These are phyloP conservation scores for Plodia interpunctella DNA, from an alignment of 1,140 invertebrate species.

Conservation along the genomic window DNA sequence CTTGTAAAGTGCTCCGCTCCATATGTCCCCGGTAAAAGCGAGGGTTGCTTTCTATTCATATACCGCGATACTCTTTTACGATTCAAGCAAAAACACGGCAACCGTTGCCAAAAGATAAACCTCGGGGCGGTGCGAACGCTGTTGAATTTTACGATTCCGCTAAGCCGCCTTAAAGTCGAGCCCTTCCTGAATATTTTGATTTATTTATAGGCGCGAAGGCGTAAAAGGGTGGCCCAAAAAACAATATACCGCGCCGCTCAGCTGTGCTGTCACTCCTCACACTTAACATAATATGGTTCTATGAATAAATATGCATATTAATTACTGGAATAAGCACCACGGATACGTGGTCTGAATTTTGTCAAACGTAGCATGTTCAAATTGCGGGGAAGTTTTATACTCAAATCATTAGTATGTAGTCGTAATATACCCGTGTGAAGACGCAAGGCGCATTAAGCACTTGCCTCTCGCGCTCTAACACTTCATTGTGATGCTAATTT, in stretches of 20 bases:
- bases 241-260: constrained; percentile 64
- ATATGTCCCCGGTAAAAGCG: constrained; percentile 60
- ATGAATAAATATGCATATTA: constrained; percentile 27
- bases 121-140: constrained; percentile 58
- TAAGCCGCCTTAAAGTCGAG: constrained; percentile 74
- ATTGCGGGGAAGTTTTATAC: constrained; percentile 57
- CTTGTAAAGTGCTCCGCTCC: constrained; percentile 47
- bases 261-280: constrained; percentile 36
- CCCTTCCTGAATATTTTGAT: constrained; percentile 76
- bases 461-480: constrained; percentile 60
- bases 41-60: constrained; percentile 65
- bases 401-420: constrained; percentile 60
- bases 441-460: constrained; percentile 64
- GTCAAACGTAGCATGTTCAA: constrained; percentile 20
- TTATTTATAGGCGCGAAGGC: constrained; percentile 73
- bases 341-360: constrained; percentile 20
- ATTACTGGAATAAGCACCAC: constrained; percentile 7
- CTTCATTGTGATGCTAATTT: constrained; percentile 76
- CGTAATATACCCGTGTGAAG: constrained; percentile 62
- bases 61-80: constrained; percentile 65
- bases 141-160: constrained; percentile 75
- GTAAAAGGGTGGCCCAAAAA: constrained; percentile 66
- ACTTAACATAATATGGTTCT: constrained; percentile 36
- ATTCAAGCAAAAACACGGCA: constrained; percentile 63
- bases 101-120: constrained; percentile 63